Evolutionary conservation across 2,888 invertebrate genomes (phyloP), one percentile per base, ranked within the genome.

Genomic region (Helleia helle): DNA sequence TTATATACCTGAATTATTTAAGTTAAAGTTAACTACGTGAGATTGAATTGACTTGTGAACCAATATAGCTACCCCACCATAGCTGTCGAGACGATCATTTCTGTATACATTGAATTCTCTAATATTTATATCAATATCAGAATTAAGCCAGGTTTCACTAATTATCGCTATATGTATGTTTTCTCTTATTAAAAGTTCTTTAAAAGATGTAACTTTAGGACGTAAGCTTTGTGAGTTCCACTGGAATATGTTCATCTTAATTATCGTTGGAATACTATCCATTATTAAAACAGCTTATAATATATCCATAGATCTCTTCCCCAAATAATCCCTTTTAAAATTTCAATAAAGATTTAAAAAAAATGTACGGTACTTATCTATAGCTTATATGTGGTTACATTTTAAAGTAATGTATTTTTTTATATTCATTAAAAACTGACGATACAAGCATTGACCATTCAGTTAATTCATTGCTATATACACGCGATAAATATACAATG

Each of bases 101-200:
- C 47, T 17, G 13, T 14, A 44, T 18, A 45, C 39, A 17, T 41
- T 44, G 11, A 46, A 49, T 1, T 27, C 40, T 9, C 12, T 42
- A 4, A 49, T 5, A n/a, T 38, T 26, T 2, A 44, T 1, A 14
- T 6, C 0, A 9, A 2, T 22, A 1, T 45, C 40, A 1, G 38
- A 25, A 5, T 42, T 40, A 11, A 51, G 37, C 47, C 51, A 51
- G 1, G 49, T 49, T 31, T 51, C 49, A 37, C 29, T 37, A 1
- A 49, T 1, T 4, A 47, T 18, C 5, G 40, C 41, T 4, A 47
- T 36, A 29, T 47, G 46, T 12, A 45, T 42, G 13, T 43, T 44
- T 39, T 44, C 38, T 22, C 29, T 30, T 3, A 6, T 14, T 17
- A 43, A 27, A 15, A 39, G 2, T 5, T 8, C 14, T 3, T 25